phyloP scores from a whole-genome alignment of 2,797 vertebrate genomes.

The Agapornis canus region DNA sequence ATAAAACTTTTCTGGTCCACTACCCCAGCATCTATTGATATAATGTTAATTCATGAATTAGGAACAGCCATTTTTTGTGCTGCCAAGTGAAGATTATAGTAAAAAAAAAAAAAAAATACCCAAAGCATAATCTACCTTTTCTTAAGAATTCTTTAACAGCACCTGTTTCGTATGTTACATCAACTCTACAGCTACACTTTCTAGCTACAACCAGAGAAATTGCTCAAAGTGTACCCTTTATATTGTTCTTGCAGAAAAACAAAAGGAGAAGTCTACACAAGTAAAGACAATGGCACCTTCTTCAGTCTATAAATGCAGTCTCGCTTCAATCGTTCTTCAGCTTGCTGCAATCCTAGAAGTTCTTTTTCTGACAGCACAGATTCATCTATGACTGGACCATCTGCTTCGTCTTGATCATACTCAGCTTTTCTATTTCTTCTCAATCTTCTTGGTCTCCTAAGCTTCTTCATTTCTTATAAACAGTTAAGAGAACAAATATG shows the following conservation, averaged over 20 bases:
- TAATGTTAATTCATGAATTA: background rate
- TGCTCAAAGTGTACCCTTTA: background rate
- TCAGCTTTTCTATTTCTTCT: conserved; percentile 77
- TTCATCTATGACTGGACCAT: conserved; percentile 82
- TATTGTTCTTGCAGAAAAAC: background rate
- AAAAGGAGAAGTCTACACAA: background rate
- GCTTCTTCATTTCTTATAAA: conserved; percentile 74
- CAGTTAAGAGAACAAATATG: background rate
- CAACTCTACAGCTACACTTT: background rate
- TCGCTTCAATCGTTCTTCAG: conserved; percentile 82
- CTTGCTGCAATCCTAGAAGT: conserved; percentile 79
- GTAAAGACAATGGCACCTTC: conserved; percentile 77
- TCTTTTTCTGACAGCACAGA: conserved; percentile 81
- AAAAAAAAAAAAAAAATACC: background rate
- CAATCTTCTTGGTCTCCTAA: conserved; percentile 63
- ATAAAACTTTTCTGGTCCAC: background rate
- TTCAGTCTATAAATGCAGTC: conserved; percentile 85
- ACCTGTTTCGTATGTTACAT: background rate
- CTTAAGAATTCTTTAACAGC: background rate
- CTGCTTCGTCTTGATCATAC: conserved; percentile 75
- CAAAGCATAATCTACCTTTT: background rate
- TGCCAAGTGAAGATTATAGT: background rate
- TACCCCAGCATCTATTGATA: background rate
- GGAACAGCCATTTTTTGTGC: background rate
- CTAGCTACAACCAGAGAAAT: background rate